Base-by-base conservation (phyloP, 2,888 invertebrate genomes). In the Drosophila gaucha region DNA sequence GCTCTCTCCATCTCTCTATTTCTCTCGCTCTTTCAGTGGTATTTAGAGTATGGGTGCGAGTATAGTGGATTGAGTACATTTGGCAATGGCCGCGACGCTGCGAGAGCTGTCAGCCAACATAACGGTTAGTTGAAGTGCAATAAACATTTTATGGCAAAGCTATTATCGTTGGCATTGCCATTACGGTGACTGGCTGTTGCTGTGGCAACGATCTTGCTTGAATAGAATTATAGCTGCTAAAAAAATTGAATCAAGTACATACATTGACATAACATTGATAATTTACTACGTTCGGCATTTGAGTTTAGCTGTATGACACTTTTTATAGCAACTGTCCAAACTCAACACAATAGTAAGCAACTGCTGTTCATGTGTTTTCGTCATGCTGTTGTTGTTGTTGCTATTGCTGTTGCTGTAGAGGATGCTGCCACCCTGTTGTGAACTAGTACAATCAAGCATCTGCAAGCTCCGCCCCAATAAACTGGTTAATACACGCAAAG, bases 381-480 rank as follows among this genome's bases (percentile, higher is more conserved):
- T 31, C 28, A 28, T 30, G 22, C 31, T 55, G 28, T 24, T 31
- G 46, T 6, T 52, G 30, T 24, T 43, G 35, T 5, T 35, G 38
- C 20, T 49, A 58, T 24, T 36, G 52, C 6, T 59, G 46, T 26
- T 52, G 58, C 33, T 56, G 49, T 51, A 56, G 20, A 47, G 60
- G 71, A 71, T 76, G 77, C 73, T 67, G 59, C 84, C 77, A 71
- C 86, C 86, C 80, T 56, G 46, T 52, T 69, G 49, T 30, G 24
- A 47, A 20, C 67, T 26, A 50, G 33, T 20, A 36, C 31, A 41
- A 35, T 38, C 31, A 54, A 51, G 67, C 75, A 67, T 79, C 76
- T 59, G 39, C 6, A 49, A 64, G 74, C 84, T 77, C 86, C 84
- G 84, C 84, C 84, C 70, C 58, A 47, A 24, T 54, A 74, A 85